These are phyloP conservation scores for Dissostichus mawsoni DNA, from an alignment of 2,113 vertebrate genomes.

Conservation along the genomic window DNA sequence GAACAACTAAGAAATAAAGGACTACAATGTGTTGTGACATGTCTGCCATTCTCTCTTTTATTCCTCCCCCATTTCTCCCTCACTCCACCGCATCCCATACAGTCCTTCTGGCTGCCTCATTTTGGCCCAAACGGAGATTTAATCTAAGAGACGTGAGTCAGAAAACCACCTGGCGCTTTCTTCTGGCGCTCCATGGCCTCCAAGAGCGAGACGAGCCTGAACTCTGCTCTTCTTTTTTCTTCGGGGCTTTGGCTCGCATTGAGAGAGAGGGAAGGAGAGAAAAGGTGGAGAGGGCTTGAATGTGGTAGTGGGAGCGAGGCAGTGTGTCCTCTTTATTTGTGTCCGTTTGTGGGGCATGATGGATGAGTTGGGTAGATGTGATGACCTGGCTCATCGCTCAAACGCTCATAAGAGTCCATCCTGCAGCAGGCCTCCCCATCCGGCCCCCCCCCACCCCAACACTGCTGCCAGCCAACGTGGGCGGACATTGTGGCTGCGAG, in stretches of 20 bases:
- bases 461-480: conserved; percentile 80
- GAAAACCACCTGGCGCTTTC: conserved; percentile 77
- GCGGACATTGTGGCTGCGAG: conserved; percentile 80
- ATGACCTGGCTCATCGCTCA: conserved; percentile 89
- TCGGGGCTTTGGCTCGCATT: conserved; percentile 68
- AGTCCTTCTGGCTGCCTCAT: conserved; percentile 59
- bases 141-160: conserved; percentile 52
- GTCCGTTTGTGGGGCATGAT: conserved; percentile 85
- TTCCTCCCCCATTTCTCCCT: conserved; percentile 25
- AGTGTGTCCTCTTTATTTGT: conserved; percentile 83
- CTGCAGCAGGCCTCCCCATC: conserved; percentile 79
- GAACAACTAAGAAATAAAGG: conserved; percentile 99
- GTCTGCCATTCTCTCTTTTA: conserved; percentile 48
- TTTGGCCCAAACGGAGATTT: conserved; percentile 45
- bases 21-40: conserved; percentile 89
- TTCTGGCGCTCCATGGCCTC: conserved; percentile 80
- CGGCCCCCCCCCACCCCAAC: conserved; percentile 62
- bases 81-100: conserved; percentile 17
- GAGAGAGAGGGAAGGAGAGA: conserved; percentile 59
- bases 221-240: conserved; percentile 75
- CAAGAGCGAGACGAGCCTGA: conserved; percentile 74
- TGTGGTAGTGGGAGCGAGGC: conserved; percentile 81
- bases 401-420: conserved; percentile 85
- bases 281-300: conserved; percentile 72
- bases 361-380: conserved; percentile 87